Percentiles rank a stretch among this genome's conserved stretches.
These are phyloP conservation scores for Nesoenas mayeri DNA, from an alignment of 2,113 vertebrate species.

Conservation along the genomic window DNA sequence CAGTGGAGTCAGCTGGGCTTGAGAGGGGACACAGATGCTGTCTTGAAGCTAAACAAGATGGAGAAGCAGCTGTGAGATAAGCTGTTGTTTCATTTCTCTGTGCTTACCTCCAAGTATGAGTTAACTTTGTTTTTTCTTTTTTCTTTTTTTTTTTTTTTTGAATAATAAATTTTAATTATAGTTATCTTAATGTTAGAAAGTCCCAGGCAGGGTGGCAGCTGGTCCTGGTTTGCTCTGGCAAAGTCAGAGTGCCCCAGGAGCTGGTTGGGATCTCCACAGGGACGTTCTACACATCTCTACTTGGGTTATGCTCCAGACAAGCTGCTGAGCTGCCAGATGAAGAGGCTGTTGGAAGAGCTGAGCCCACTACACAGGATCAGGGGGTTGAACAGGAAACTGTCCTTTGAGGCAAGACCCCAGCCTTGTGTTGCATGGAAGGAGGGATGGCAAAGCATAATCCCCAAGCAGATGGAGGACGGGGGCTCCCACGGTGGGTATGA, in stretches of 20 bases:
- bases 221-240: not conserved
- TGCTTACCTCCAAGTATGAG: not conserved
- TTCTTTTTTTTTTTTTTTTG: not conserved
- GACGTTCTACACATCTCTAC: not conserved
- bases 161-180: not conserved
- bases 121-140: not conserved
- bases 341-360: not conserved
- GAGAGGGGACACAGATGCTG: not conserved
- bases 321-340: not conserved
- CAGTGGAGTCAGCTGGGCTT: not conserved
- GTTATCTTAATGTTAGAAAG: not conserved
- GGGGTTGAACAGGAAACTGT: not conserved
- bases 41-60: not conserved
- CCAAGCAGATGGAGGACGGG: not conserved
- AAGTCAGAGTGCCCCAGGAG: not conserved
- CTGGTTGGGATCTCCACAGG: not conserved
- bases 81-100: not conserved
- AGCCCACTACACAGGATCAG: not conserved
- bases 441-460: not conserved
- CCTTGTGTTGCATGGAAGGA: not conserved
- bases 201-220: not conserved
- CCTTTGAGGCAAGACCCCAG: not conserved
- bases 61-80: not conserved
- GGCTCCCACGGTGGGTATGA: rapidly evolving
- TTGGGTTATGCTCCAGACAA: not conserved